Evolutionary conservation across 2,888 invertebrate genomes (phyloP), one percentile per base, ranked within the genome.

Genomic region (Tachina fera): DNA sequence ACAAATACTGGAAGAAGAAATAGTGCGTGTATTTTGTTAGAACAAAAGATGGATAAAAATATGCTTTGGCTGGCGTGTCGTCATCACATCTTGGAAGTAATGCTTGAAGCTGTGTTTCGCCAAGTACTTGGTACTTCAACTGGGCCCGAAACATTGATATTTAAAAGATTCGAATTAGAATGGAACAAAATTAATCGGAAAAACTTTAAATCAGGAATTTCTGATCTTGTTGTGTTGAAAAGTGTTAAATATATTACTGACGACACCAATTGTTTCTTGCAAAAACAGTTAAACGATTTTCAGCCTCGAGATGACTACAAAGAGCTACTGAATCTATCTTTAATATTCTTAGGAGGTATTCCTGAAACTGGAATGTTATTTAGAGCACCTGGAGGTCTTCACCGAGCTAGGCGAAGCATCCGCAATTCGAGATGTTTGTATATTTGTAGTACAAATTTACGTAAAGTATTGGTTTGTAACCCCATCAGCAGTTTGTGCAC

Each of bases 41-140:
- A 76, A 41, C 49, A 61, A 63, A 75, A 83, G 39, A 71, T 61
- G 56, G 76, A 70, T 16, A 60, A 43, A 56, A 22, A 76, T 70
- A 67, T 63, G 67, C 53, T 63, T 49, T 77, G 68, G 76, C 63
- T 83, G 68, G 82, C 76, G 47, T 83, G 70, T 68, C 76, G 76
- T 63, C 53, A 83, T 56, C 70, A 76, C 45, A 51, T 82, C 49
- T 68, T 75, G 39, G 76, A 82, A 75, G 61, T 82, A 61, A 81
- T 81, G 16, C 22, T 22, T 22, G 22, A 22, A n/a, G 47, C n/a
- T n/a, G n/a, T n/a, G n/a, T n/a, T n/a, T n/a, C n/a, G n/a, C 14
- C 43, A 71, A 61, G 51, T 63, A 47, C 71, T 80, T 82, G 75
- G 68, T 45, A 16, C 76, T 22, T 76, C 82, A 68, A 60, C 45